These are phyloP conservation scores for Anguilla japonica DNA, from an alignment of 2,113 vertebrate genomes.

Conservation along the genomic window DNA sequence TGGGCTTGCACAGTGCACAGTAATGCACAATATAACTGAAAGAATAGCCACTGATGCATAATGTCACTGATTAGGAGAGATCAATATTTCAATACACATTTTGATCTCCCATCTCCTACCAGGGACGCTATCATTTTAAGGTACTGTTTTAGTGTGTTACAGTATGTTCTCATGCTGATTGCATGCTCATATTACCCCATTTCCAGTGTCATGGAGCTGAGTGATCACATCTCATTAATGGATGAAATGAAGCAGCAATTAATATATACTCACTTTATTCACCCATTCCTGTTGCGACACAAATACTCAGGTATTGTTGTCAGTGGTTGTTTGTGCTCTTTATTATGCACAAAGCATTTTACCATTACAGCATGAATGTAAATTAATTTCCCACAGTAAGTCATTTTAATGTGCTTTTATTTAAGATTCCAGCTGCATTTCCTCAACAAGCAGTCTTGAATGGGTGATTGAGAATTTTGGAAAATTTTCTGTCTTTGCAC, in stretches of 20 bases:
- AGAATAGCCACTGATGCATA: neutral
- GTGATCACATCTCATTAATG: conserved; percentile 42
- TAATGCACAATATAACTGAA: neutral
- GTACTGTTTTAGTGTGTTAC: neutral
- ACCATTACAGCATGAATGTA: neutral
- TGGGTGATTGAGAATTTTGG: conserved; percentile 44
- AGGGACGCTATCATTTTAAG: neutral
- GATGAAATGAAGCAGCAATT: conserved; percentile 1
- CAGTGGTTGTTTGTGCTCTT: neutral
- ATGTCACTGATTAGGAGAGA: too few species aligned
- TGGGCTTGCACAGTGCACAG: neutral
- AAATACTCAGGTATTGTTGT: conserved; percentile 51
- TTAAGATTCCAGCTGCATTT: conserved; percentile 19
- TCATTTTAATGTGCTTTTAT: neutral
- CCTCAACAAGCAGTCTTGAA: conserved; percentile 26
- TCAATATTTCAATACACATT: too few species aligned
- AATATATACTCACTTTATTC: conserved; percentile 61
- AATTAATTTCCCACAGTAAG: neutral
- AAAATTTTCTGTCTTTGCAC: conserved; percentile 35
- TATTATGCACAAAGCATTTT: neutral
- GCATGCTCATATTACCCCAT: neutral
- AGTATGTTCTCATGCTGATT: neutral
- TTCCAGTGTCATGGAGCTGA: conserved; percentile 58
- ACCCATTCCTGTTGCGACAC: conserved; percentile 51
- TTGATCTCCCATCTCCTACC: neutral